Conservation (phyloP, 2,888 invertebrate species). For the Andrena bicolor region DNA sequence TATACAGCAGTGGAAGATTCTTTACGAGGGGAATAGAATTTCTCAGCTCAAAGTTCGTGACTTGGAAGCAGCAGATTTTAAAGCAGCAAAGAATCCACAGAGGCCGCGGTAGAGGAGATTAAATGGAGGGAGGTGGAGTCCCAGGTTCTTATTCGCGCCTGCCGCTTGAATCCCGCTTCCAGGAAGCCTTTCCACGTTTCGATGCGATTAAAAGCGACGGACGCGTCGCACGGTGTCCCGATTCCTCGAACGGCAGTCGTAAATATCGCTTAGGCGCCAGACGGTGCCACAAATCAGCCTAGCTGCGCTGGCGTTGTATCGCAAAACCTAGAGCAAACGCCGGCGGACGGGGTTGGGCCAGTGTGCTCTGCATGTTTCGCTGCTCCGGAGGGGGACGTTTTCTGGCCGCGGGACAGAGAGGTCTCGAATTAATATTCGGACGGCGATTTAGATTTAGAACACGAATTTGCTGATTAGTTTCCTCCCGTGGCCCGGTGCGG, state of each 20-base stretch:
- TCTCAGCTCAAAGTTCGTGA: too few relatives aligned
- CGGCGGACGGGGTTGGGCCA: conserved; percentile 51
- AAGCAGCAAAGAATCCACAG: too few relatives aligned
- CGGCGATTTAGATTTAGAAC: conserved; percentile 84
- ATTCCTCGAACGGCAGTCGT: conserved; percentile 76
- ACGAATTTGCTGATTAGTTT: conserved; percentile 85
- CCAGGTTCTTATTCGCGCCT: conserved; percentile 19
- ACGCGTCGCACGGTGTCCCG: conserved; percentile 64
- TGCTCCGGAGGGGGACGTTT: conserved; percentile 14
- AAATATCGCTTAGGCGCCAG: conserved; percentile 81
- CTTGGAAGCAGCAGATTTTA: too few relatives aligned
- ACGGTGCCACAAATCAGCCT: conserved; percentile 76
- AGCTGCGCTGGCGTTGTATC: conserved; percentile 73
- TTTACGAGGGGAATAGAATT: too few relatives aligned
- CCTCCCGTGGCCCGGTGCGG: conserved; percentile 74
- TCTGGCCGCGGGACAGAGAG: conserved; percentile 36
- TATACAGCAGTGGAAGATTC: too few relatives aligned
- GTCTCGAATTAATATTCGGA: conserved; percentile 83
- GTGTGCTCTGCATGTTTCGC: conserved; percentile 1
- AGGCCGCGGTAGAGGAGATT: background rate
- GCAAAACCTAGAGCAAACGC: conserved; percentile 78
- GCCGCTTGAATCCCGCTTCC: conserved; percentile 49
- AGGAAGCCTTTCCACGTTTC: conserved; percentile 49
- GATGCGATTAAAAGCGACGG: conserved; percentile 61
- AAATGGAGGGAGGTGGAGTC: background rate